These are phyloP conservation scores for Paraplagusia blochii DNA, from an alignment of 2,113 vertebrate genomes.

Conservation along the genomic window DNA sequence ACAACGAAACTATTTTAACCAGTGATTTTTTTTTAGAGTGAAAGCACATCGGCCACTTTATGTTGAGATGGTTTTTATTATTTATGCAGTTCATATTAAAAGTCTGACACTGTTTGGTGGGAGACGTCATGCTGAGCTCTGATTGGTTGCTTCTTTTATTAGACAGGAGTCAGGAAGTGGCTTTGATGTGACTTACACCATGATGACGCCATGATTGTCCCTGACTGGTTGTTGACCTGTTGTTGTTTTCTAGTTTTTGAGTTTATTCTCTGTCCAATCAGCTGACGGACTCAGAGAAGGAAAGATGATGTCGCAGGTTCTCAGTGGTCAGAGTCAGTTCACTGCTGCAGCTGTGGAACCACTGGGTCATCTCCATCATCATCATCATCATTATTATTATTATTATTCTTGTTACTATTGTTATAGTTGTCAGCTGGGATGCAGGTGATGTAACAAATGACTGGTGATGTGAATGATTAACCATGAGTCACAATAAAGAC, in stretches of 20 bases:
- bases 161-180: conserved; percentile 42
- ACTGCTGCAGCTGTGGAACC: conserved; percentile 39
- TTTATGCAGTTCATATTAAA: background rate
- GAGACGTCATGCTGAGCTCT: conserved; percentile 27
- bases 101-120: background rate
- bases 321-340: no score
- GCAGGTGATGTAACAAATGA: conserved; percentile 49
- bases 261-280: no score
- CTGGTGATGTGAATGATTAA: conserved; percentile 46
- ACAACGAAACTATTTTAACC: background rate
- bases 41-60: conserved; percentile 45
- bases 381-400: no score
- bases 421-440: conserved; percentile 43
- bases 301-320: no score
- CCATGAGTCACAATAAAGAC: conserved; percentile 59
- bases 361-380: conserved; percentile 9
- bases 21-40: background rate
- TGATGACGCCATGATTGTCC: conserved; percentile 61
- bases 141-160: conserved; percentile 38
- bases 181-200: conserved; percentile 49
- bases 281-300: no score
- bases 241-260: conserved; percentile 28
- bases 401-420: no score
- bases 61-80: conserved; percentile 16
- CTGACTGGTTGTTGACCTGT: conserved; percentile 41